These are phyloP conservation scores for Limosa lapponica DNA, from an alignment of 2,797 vertebrate genomes.

Conservation along the genomic window DNA sequence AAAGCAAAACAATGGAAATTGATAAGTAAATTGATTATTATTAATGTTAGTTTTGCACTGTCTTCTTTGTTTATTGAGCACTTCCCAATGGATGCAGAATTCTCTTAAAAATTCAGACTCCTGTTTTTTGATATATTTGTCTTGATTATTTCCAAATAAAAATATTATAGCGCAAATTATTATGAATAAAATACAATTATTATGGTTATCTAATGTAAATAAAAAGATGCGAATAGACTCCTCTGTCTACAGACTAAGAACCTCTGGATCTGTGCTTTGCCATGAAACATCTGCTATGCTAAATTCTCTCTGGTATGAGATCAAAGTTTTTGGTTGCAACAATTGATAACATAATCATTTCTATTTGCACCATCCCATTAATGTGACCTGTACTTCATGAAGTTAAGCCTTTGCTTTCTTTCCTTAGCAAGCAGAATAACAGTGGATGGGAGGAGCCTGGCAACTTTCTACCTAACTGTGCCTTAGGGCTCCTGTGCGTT, in stretches of 20 bases:
- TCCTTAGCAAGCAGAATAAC: background rate
- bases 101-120: background rate
- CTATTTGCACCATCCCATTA: background rate
- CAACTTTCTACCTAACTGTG: constrained; percentile 8
- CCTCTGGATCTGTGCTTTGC: background rate
- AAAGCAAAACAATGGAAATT: background rate
- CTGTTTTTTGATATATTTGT: background rate
- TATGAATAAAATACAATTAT: background rate
- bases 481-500: constrained; percentile 22
- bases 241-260: background rate
- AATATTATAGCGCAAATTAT: background rate
- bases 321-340: background rate
- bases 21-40: background rate
- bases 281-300: background rate
- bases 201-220: background rate
- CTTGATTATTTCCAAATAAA: background rate
- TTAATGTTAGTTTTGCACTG: background rate
- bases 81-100: background rate
- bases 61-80: background rate
- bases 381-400: background rate
- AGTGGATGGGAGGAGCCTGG: background rate
- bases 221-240: background rate
- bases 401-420: background rate
- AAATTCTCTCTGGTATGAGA: background rate
- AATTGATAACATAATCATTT: background rate